Percentiles rank a stretch among this genome's conserved stretches.
Evolutionary conservation across 2,888 invertebrate species (phyloP).

Genomic region (Ellobium chinense): DNA sequence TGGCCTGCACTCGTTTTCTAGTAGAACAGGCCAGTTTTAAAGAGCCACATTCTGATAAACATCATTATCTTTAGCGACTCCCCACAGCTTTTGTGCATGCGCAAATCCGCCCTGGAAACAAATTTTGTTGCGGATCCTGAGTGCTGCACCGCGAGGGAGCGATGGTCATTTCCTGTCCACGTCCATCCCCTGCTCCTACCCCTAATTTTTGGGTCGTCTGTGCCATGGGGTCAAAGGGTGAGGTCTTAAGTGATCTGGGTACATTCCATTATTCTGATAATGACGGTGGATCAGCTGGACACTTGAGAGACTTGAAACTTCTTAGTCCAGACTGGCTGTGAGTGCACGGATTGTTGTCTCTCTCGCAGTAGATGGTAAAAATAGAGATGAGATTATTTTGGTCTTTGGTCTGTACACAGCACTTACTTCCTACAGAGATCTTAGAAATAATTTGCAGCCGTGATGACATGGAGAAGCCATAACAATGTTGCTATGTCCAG

Average conservation of each 20-base stretch:
- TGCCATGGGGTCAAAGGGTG: neutral
- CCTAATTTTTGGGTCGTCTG: neutral
- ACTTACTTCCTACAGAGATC: no score
- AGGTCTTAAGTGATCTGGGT: neutral
- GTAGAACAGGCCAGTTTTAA: neutral
- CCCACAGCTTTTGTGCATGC: neutral
- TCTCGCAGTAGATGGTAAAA: no score
- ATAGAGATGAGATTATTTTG: no score
- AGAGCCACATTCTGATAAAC: neutral
- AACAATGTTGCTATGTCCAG: no score
- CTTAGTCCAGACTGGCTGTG: no score
- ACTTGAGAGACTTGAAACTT: no score
- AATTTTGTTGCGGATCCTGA: neutral
- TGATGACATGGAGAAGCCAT: no score
- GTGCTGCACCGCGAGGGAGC: neutral
- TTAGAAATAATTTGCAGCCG: no score
- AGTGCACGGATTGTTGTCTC: no score
- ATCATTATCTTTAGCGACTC: neutral
- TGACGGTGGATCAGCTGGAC: neutral
- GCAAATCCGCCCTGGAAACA: neutral
- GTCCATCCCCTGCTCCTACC: neutral
- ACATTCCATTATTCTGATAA: constrained; percentile 2
- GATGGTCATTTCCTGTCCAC: neutral
- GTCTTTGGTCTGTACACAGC: no score
- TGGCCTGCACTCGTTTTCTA: neutral